Evolutionary conservation across 2,888 invertebrate genomes (phyloP), one percentile per base, ranked within the genome.

Genomic region (Chalcosyrphus nemorum): DNA sequence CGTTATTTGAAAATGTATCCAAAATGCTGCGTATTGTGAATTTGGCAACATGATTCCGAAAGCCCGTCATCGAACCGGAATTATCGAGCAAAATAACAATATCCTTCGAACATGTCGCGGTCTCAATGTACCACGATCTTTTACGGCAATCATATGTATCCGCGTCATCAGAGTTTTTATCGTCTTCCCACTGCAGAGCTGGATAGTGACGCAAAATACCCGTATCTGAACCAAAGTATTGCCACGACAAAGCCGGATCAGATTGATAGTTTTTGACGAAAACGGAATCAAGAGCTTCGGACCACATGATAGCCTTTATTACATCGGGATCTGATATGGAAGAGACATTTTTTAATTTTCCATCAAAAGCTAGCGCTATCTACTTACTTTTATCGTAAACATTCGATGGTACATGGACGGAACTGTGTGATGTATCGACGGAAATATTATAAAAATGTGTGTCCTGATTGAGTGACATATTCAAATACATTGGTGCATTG

Each of bases 51-150:
- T 95, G 95, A 89, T 94, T 93, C 66, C 93, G 93, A 86, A 94
- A 94, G 0, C 99, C 99, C 29, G 95, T 95, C 99, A 99, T 99
- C 17, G 98, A 99, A 15, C 99, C 99, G 57, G 98, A 98, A 72
- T 95, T 95, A 90, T 99, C 99, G 82, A 99, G 93, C 68, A 99
- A 93, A 77, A 99, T 98, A 27, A 99, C 94, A 87, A 99, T 95
- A 89, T 99, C 99, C 92, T 99, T 99, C 6, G 99, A 98, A 88
- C 98, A 98, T 0, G 99, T 98, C 0, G 99, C 98, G 0, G 99
- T 99, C 92, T 98, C 97, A 86, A 99, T 98, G 90, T 98, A 99
- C 98, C 98, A 99, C 45, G 97, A 96, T 75, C 96, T 93, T 50
- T 96, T 95, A 66, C 99, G 94, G 88, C 98, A 98, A 91, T 99